phyloP scores from a whole-genome alignment of 1,140 invertebrate species.

The Maconellicoccus hirsutus region DNA sequence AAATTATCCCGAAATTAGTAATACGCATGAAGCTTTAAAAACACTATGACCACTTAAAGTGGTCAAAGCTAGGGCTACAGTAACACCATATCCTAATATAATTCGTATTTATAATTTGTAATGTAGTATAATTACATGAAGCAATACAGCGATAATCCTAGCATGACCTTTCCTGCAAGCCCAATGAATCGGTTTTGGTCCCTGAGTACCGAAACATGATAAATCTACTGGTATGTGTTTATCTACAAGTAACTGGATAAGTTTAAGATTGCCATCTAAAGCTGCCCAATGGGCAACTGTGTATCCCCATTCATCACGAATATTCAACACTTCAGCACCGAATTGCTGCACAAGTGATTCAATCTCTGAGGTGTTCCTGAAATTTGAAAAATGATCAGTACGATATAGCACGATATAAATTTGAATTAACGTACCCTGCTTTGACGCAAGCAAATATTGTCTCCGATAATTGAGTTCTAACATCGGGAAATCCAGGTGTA shows the following conservation, averaged over 20 bases:
- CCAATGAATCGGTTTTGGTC: constrained; percentile 83
- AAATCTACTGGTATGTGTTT: constrained; percentile 68
- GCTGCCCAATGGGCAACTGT: constrained; percentile 86
- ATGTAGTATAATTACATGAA: constrained; percentile 43
- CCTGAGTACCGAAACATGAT: constrained; percentile 73
- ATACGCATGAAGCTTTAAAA: background rate
- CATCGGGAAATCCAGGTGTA: too few relatives aligned
- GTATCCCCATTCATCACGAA: constrained; percentile 79
- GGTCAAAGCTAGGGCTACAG: background rate
- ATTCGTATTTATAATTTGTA: background rate
- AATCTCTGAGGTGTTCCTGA: constrained; percentile 56
- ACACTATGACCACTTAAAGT: background rate
- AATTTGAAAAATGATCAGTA: background rate
- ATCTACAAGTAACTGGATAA: constrained; percentile 73
- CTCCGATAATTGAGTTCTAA: background rate
- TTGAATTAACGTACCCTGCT: background rate
- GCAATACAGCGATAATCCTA: constrained; percentile 66
- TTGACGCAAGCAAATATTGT: background rate
- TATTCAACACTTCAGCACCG: constrained; percentile 54
- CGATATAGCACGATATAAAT: background rate
- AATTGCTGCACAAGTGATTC: constrained; percentile 64
- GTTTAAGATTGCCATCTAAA: constrained; percentile 68
- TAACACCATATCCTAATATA: background rate
- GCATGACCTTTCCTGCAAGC: constrained; percentile 77
- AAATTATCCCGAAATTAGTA: constrained; percentile 15